These are phyloP conservation scores for Cryptocheilus praepositus DNA, from an alignment of 2,888 invertebrate genomes.

Conservation along the genomic window DNA sequence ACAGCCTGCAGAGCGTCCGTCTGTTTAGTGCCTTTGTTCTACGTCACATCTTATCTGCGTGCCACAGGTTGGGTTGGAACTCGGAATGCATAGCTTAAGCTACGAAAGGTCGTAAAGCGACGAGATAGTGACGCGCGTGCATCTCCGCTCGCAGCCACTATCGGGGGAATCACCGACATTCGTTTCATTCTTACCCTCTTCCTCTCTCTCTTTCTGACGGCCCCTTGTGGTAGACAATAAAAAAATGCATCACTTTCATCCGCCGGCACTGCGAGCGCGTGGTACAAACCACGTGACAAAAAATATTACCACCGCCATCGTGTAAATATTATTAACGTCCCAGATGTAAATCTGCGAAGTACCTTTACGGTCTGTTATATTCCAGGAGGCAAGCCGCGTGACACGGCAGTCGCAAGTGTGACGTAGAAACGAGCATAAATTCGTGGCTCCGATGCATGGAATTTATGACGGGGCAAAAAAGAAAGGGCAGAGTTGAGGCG, in stretches of 20 bases:
- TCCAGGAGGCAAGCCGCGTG: too few species aligned
- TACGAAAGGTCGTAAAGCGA: slow-evolving; percentile 19
- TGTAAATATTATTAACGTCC: too few species aligned
- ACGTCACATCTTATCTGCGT: slow-evolving; percentile 15
- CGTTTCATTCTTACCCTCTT: slow-evolving; percentile 16
- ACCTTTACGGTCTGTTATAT: too few species aligned
- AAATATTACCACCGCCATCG: too few species aligned
- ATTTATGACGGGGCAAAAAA: too few species aligned
- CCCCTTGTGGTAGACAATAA: not conserved
- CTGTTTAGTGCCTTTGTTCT: slow-evolving; percentile 18
- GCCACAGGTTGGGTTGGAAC: slow-evolving; percentile 9
- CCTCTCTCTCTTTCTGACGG: not conserved
- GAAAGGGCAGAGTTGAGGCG: too few species aligned
- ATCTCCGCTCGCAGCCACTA: slow-evolving; percentile 9
- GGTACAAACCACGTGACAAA: not conserved
- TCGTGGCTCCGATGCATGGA: too few species aligned
- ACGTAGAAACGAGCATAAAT: too few species aligned
- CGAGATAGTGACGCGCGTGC: slow-evolving; percentile 12
- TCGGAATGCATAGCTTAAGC: slow-evolving; percentile 13
- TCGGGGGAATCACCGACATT: slow-evolving; percentile 10
- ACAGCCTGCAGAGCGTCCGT: not conserved
- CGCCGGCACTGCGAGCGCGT: too few species aligned
- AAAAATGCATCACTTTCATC: slow-evolving; percentile 16
- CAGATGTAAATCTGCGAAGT: too few species aligned
- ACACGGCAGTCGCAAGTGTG: too few species aligned